phyloP scores from a whole-genome alignment of 1,140 invertebrate genomes.

The Brevipalpus yothersi region DNA sequence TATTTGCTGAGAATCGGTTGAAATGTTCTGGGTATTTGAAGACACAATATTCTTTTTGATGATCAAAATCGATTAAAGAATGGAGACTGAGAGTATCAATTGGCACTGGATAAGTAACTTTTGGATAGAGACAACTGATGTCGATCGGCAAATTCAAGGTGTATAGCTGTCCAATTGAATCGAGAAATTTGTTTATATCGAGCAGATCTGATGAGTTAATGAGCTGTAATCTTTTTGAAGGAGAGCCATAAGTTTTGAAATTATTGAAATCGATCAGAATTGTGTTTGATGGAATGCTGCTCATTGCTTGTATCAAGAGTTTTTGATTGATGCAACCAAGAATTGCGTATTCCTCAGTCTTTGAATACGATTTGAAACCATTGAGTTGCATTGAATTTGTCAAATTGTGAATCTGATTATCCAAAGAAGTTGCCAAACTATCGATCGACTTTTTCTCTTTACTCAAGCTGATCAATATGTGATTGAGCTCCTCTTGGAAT shows the following conservation, averaged over 20 bases:
- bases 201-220: neutral
- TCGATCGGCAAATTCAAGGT: neutral
- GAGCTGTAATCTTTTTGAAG: neutral
- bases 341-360: too few relatives aligned
- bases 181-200: neutral
- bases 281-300: too few relatives aligned
- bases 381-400: too few relatives aligned
- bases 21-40: conserved; percentile 29
- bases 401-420: too few relatives aligned
- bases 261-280: neutral
- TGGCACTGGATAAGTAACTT: conserved; percentile 53
- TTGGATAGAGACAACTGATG: conserved; percentile 37
- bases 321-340: too few relatives aligned
- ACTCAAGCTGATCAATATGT: neutral
- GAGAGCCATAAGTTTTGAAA: neutral
- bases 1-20: conserved; percentile 1
- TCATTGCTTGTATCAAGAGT: too few relatives aligned
- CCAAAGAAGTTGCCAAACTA: too few relatives aligned
- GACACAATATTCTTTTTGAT: conserved; percentile 47
- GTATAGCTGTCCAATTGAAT: too few relatives aligned
- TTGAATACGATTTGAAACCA: too few relatives aligned
- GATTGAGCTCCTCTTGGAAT: neutral
- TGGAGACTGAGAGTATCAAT: conserved; percentile 62
- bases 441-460: too few relatives aligned
- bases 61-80: conserved; percentile 69